phyloP scores from a whole-genome alignment of 2,888 invertebrate genomes.

The Acanthosepion lycidas region DNA sequence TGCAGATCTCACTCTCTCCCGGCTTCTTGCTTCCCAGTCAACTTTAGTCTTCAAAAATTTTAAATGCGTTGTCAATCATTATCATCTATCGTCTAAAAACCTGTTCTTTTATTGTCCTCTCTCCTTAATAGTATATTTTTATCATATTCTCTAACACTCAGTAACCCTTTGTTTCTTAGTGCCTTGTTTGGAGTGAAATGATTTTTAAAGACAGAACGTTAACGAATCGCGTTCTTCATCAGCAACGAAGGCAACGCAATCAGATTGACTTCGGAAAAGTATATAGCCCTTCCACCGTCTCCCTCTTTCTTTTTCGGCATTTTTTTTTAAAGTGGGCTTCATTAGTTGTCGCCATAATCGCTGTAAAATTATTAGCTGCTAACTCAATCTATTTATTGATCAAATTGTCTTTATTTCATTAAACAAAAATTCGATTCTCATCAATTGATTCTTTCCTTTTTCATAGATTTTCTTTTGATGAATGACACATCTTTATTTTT shows the following conservation, averaged over 20 bases:
- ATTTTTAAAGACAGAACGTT: not conserved
- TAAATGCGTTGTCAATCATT: no score
- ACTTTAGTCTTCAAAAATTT: no score
- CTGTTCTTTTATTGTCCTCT: no score
- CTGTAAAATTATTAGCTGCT: not conserved
- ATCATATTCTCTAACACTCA: no score
- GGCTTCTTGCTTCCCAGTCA: no score
- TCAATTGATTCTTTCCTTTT: not conserved
- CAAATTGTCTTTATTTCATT: not conserved
- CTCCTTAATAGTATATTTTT: no score
- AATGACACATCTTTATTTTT: not conserved
- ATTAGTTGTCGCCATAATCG: not conserved
- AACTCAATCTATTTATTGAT: not conserved
- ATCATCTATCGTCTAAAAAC: no score
- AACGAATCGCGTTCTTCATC: not conserved
- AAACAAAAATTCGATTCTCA: not conserved
- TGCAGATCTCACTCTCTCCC: no score
- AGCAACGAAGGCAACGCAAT: not conserved
- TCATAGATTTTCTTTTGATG: no score
- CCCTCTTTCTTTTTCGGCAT: not conserved
- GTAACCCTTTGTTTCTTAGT: no score
- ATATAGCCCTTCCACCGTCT: not conserved
- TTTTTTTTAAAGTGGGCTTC: not conserved
- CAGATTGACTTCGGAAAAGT: not conserved
- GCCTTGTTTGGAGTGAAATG: no score